These are phyloP conservation scores for Menura novaehollandiae DNA, from an alignment of 2,113 vertebrate species.

Conservation along the genomic window DNA sequence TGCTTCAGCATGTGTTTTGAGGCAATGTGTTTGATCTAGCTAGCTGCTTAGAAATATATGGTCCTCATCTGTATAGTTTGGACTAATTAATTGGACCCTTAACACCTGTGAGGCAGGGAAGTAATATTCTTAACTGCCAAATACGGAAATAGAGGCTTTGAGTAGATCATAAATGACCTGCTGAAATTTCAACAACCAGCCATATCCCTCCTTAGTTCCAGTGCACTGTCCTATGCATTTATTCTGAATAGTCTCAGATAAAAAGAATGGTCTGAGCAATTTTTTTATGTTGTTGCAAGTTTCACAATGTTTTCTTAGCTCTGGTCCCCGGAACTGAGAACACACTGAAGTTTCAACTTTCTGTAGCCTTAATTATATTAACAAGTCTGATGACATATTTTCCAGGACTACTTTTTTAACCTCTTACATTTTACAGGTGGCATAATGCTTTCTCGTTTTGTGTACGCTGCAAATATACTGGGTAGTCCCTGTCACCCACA, in stretches of 20 bases:
- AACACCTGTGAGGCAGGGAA: not conserved
- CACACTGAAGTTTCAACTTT: not conserved
- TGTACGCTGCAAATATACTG: constrained; percentile 24
- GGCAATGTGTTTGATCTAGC: not conserved
- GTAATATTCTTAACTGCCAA: not conserved
- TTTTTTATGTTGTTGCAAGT: not conserved
- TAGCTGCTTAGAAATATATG: not conserved
- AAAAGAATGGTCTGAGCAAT: not conserved
- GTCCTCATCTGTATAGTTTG: not conserved
- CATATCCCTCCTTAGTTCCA: not conserved
- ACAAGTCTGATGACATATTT: not conserved
- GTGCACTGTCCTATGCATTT: not conserved
- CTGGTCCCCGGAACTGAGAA: not conserved
- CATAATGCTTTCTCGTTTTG: not conserved
- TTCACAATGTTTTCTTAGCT: not conserved
- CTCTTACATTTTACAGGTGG: not conserved
- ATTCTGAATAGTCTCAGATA: not conserved
- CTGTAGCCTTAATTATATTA: not conserved
- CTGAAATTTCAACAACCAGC: not conserved
- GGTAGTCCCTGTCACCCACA: not conserved
- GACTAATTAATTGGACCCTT: not conserved
- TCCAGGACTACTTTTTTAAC: not conserved
- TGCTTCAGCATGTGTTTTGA: not conserved
- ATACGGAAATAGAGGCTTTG: not conserved
- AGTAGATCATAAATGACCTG: not conserved